A percentile compares a stretch with the other conserved stretches of the same genome.
These are phyloP conservation scores for Antennarius striatus DNA, from an alignment of 2,113 vertebrate genomes.

Conservation along the genomic window DNA sequence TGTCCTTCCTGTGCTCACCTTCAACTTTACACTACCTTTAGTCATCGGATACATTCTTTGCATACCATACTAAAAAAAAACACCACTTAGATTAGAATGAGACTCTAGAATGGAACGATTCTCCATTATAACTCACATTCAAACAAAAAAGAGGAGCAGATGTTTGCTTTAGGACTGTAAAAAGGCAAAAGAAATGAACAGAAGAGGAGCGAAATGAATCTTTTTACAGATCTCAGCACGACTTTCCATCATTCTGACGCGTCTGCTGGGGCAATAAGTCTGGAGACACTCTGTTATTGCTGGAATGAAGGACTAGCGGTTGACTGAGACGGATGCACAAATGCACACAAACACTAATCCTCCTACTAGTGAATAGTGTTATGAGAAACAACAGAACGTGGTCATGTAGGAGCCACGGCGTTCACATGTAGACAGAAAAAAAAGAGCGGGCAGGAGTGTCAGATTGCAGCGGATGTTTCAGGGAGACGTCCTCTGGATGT, in stretches of 20 bases:
- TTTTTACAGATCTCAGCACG: background rate
- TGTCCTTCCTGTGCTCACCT: constrained; percentile 62
- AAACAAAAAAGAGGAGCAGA: background rate
- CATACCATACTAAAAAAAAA: background rate
- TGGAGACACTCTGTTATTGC: background rate
- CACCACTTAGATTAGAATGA: background rate
- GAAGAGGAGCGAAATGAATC: background rate
- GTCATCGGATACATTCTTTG: background rate
- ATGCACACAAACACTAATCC: background rate
- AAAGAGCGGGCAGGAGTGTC: background rate
- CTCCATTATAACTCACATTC: background rate
- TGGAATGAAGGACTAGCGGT: background rate
- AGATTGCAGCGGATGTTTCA: constrained; percentile 21
- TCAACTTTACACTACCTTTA: constrained; percentile 39
- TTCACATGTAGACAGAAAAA: background rate
- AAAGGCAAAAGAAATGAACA: background rate
- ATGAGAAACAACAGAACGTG: constrained; percentile 55
- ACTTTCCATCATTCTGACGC: no score
- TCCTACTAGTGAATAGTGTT: constrained; percentile 48
- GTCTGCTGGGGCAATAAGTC: background rate
- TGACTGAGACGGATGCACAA: background rate
- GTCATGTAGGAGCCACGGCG: constrained; percentile 20
- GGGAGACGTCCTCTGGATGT: constrained; percentile 58
- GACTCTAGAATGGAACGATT: background rate
- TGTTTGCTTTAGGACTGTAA: background rate